These are phyloP conservation scores for Aurelia sp. DNA, from an alignment of 30 jellyfish, hydroid and myxozoan genomes.

Conservation along the genomic window DNA sequence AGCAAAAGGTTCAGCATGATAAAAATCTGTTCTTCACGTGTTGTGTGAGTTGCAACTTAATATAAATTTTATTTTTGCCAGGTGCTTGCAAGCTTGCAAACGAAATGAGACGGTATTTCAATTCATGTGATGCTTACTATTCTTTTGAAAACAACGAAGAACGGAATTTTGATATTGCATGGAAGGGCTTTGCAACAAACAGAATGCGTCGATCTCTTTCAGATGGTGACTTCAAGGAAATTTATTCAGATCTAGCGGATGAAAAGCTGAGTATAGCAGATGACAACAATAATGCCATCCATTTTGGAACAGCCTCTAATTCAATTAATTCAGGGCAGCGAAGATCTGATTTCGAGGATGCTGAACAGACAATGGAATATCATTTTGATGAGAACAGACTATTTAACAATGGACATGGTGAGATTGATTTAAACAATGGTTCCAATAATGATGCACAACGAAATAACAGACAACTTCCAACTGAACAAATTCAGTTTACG, in stretches of 20 bases:
- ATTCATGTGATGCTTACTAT: conserved; percentile 25
- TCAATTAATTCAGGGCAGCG: too few relatives aligned
- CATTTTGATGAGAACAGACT: too few relatives aligned
- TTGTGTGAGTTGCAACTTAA: neutral
- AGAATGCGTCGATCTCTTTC: conserved; percentile 22
- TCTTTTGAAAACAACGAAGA: conserved; percentile 34
- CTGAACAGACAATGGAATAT: too few relatives aligned
- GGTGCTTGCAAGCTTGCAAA: conserved; percentile 41
- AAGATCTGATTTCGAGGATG: too few relatives aligned
- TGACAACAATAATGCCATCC: too few relatives aligned
- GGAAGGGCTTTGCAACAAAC: conserved; percentile 12
- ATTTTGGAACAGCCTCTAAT: too few relatives aligned
- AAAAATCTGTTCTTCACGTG: neutral
- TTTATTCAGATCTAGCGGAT: neutral
- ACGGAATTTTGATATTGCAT: conserved; percentile 32
- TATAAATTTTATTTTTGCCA: neutral
- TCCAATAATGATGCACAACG: too few relatives aligned
- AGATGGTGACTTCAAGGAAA: neutral
- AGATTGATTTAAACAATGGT: too few relatives aligned
- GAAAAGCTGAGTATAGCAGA: neutral
- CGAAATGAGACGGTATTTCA: conserved; percentile 19
- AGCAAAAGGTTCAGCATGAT: too few relatives aligned
- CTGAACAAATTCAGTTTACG: neutral
- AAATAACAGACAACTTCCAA: too few relatives aligned
- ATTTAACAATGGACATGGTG: too few relatives aligned